Conservation (phyloP, 2,113 vertebrate species). For the Phainopepla nitens region DNA sequence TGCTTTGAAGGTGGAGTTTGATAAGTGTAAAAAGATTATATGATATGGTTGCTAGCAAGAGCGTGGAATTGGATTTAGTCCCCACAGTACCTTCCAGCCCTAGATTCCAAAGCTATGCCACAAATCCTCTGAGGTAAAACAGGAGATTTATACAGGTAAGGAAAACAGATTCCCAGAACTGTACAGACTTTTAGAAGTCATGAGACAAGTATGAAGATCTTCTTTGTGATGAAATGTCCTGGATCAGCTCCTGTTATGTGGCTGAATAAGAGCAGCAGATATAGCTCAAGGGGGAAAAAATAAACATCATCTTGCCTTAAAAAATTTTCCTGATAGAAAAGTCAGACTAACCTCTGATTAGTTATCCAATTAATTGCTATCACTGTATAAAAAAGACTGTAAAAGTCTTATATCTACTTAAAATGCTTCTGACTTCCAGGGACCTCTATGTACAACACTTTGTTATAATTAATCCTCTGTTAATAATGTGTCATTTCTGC, state of each 20-base stretch:
- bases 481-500: not conserved
- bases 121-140: not conserved
- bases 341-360: not conserved
- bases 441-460: not conserved
- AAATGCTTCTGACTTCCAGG: not conserved
- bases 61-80: not conserved
- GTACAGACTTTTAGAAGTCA: not conserved
- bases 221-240: not conserved
- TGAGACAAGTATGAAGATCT: not conserved
- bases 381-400: not conserved
- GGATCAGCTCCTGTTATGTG: not conserved
- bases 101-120: not conserved
- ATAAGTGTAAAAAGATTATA: not conserved
- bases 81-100: not conserved
- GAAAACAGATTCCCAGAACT: not conserved
- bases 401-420: not conserved
- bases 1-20: slow-evolving; percentile 20
- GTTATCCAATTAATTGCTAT: not conserved
- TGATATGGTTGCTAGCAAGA: not conserved
- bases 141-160: not conserved
- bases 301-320: not conserved
- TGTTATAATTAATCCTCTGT: not conserved
- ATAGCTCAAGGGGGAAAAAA: not conserved
- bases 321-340: not conserved
- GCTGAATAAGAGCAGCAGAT: not conserved